phyloP scores from a whole-genome alignment of 2,888 invertebrate genomes.

The Drosophila macrospina region DNA sequence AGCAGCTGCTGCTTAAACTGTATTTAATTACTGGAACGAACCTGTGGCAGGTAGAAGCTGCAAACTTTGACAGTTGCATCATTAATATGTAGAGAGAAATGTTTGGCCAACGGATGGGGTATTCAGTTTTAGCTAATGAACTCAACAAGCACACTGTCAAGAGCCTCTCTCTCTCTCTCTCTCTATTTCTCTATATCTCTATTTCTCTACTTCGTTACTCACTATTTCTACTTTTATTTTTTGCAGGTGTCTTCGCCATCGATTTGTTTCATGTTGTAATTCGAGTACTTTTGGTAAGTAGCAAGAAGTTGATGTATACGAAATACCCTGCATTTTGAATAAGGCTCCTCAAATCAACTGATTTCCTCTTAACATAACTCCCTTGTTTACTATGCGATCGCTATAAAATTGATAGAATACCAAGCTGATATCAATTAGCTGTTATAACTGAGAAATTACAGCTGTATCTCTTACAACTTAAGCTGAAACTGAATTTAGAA shows the following conservation, averaged over 20 bases:
- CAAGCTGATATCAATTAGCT: background rate
- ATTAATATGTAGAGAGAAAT: constrained; percentile 62
- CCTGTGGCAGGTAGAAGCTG: constrained; percentile 36
- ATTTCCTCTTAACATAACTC: background rate
- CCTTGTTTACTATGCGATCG: background rate
- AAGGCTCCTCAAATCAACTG: too few species aligned
- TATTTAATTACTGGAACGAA: constrained; percentile 44
- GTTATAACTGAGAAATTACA: background rate
- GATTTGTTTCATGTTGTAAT: constrained; percentile 78
- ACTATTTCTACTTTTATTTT: background rate
- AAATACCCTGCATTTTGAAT: background rate
- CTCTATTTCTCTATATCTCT: background rate
- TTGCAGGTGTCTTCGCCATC: constrained; percentile 72
- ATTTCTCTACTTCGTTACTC: background rate
- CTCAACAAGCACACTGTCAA: constrained; percentile 34
- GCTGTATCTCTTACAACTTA: background rate
- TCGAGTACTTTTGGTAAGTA: constrained; percentile 73
- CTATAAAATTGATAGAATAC: background rate
- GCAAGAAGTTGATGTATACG: background rate
- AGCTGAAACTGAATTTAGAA: too few species aligned
- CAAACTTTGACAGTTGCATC: constrained; percentile 70
- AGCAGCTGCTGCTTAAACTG: constrained; percentile 33
- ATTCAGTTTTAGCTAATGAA: constrained; percentile 40
- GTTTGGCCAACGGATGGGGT: background rate
- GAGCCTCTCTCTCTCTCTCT: constrained; percentile 10